Evolutionary conservation across 2,113 vertebrate species (phyloP).

Genomic region (Oophaga pumilio): DNA sequence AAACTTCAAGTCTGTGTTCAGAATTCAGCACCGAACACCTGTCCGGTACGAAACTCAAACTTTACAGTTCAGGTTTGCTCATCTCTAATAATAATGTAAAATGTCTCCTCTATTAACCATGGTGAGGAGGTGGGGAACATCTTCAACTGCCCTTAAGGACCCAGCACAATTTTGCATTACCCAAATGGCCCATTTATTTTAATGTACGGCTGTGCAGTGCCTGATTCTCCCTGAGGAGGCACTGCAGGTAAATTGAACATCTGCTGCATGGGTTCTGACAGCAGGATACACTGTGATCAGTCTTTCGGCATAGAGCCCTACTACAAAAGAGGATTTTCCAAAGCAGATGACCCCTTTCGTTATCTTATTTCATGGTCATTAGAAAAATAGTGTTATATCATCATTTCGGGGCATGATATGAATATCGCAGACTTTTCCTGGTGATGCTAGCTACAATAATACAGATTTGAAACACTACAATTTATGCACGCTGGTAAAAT

Average conservation of each 20-base stretch:
- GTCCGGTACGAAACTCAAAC: too few relatives aligned
- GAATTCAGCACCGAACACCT: too few relatives aligned
- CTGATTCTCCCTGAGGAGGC: not conserved
- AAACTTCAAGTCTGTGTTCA: too few relatives aligned
- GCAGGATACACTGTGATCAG: not conserved
- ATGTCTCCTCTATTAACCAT: not conserved
- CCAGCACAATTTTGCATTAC: not conserved
- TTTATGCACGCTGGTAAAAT: conserved; percentile 11
- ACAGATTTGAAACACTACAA: not conserved
- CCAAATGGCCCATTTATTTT: not conserved
- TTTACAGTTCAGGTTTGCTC: too few relatives aligned
- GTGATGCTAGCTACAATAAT: not conserved
- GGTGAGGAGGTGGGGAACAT: not conserved
- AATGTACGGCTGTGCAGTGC: not conserved
- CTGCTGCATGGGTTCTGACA: not conserved
- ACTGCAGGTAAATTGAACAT: not conserved
- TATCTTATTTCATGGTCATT: not conserved
- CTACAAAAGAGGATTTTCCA: not conserved
- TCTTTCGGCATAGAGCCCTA: not conserved
- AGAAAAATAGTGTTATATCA: not conserved
- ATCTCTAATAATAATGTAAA: too few relatives aligned
- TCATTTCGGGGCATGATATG: not conserved
- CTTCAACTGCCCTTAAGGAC: not conserved
- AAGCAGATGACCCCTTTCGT: not conserved
- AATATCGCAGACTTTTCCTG: not conserved